A percentile compares a stretch with the other conserved stretches of the same genome.
phyloP scores from a whole-genome alignment of 1,140 invertebrate genomes.

The Cheumatopsyche charites region DNA sequence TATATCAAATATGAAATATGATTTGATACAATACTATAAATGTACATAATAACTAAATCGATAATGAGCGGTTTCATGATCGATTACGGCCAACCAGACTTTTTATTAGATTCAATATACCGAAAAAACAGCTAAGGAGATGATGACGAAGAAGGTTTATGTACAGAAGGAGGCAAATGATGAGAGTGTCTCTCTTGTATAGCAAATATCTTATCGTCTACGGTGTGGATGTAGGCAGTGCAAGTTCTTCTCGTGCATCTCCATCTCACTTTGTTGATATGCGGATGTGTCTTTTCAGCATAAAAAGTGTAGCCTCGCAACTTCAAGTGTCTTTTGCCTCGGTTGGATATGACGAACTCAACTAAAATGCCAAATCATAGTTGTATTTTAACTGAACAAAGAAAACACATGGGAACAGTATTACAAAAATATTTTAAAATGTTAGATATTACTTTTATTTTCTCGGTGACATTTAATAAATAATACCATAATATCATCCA shows the following conservation, averaged over 20 bases:
- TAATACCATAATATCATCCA: no score
- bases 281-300: slow-evolving; percentile 60
- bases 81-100: no score
- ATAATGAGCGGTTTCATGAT: no score
- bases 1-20: no score
- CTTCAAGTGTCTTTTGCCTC: slow-evolving; percentile 59
- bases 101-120: no score
- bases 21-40: no score
- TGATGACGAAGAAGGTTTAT: not conserved
- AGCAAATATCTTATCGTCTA: slow-evolving; percentile 61
- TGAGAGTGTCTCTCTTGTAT: slow-evolving; percentile 60
- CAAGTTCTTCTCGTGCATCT: slow-evolving; percentile 61
- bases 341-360: slow-evolving; percentile 62
- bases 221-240: slow-evolving; percentile 59
- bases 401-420: no score
- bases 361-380: slow-evolving; percentile 55
- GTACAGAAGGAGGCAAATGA: slow-evolving; percentile 51
- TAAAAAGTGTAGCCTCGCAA: slow-evolving; percentile 61
- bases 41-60: no score
- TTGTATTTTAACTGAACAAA: slow-evolving; percentile 7
- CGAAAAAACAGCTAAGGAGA: not conserved
- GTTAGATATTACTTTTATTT: no score
- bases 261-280: slow-evolving; percentile 61
- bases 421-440: no score
- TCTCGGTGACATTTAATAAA: no score